Base-by-base conservation (phyloP, 1,140 invertebrate species). In the Coptotermes formosanus region DNA sequence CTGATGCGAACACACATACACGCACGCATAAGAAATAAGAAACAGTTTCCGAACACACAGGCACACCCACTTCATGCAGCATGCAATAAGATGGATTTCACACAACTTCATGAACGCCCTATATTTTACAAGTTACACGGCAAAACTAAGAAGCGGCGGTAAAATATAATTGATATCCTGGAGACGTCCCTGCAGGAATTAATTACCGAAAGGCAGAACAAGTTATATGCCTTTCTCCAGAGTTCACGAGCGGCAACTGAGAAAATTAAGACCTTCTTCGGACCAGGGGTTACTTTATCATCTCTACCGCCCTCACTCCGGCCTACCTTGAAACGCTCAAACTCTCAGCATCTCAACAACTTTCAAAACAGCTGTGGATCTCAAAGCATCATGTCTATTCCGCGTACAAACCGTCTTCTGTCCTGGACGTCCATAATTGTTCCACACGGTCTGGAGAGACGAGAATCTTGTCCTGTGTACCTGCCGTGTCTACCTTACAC, bases 151-250 rank as follows among this genome's bases (percentile, higher is more conserved):
- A 75, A 75, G n/a, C 64, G 64, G 25, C 64, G 30, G 64, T 75
- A 75, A 75, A 75, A 75, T 75, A 30, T 75, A 75, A 75, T 75
- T 75, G 64, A 75, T 75, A 30, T 75, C 64, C 64, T n/a, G 64
- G 64, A 75, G 64, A 75, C 64, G 64, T 75, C 64, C 64, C 64
- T 75, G 64, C 64, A 75, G 64, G 64, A 75, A 75, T 75, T 75
- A 75, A 75, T 75, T 75, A 75, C 64, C 64, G 64, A n/a, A 30
- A 75, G 64, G 64, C 30, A 75, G 64, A 75, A 75, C 64, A 75
- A 75, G 25, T 75, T 75, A 75, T 75, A 30, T 75, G 64, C 64
- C n/a, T 75, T 75, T 75, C 64, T 75, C 64, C n/a, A n/a, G 25
- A 30, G 25, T 75, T 75, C 64, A 75, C 64, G 64, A 75, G 64